Evolutionary conservation across 2,113 vertebrate genomes (phyloP).

Genomic region (Paramisgurnus dabryanus): DNA sequence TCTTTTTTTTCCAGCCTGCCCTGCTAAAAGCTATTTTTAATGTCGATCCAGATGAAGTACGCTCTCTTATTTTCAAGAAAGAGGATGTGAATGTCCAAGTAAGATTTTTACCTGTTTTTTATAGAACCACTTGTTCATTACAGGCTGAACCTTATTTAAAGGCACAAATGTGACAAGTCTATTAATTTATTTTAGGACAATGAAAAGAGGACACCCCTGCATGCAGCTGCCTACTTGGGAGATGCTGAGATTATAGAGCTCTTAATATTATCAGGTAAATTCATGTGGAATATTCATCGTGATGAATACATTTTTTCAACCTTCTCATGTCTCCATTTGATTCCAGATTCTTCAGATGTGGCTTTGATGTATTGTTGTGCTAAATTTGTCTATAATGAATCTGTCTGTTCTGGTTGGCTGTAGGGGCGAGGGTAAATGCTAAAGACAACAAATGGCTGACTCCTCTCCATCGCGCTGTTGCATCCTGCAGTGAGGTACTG

Average conservation of each 20-base stretch:
- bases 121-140: background rate
- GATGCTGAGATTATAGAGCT: constrained; percentile 99
- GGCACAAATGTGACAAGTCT: background rate
- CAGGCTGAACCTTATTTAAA: background rate
- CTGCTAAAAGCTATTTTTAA: constrained; percentile 99
- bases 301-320: background rate
- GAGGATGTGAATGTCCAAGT: constrained; percentile 99
- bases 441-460: constrained; percentile 99
- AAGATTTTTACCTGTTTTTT: constrained; percentile 59
- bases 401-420: constrained; percentile 1
- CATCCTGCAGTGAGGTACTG: constrained; percentile 96
- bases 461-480: constrained; percentile 97
- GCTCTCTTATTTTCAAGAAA: constrained; percentile 97
- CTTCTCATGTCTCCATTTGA: constrained; percentile 24
- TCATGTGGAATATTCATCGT: background rate
- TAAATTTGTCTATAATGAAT: constrained; percentile 15
- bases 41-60: constrained; percentile 97
- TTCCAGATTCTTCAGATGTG: constrained; percentile 19
- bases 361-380: constrained; percentile 18
- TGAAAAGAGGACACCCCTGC: constrained; percentile 96
- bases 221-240: constrained; percentile 97
- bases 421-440: constrained; percentile 99
- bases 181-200: constrained; percentile 85
- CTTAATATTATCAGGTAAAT: constrained; percentile 95
- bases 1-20: constrained; percentile 80